Evolutionary conservation across 1,140 invertebrate species (phyloP).

Genomic region (Andrena cerasifolii): DNA sequence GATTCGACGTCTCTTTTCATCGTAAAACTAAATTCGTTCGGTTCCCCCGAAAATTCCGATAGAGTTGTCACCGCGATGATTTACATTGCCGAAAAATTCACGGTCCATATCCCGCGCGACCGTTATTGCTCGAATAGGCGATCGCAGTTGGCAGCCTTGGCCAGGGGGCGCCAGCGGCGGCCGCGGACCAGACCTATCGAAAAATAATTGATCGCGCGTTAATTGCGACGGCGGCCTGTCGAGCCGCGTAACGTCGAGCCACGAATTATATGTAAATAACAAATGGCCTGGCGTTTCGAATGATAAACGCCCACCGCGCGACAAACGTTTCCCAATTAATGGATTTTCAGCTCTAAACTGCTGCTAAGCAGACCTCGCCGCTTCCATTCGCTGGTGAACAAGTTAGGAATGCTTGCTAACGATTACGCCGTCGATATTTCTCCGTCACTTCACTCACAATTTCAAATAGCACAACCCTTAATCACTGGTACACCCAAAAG

Average conservation of each 20-base stretch:
- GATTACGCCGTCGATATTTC: background rate
- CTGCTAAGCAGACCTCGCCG: slow-evolving; percentile 61
- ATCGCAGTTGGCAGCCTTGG: background rate
- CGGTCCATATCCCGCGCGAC: too few relatives aligned
- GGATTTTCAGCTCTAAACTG: slow-evolving; percentile 77
- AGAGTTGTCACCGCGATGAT: background rate
- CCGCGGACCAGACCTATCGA: slow-evolving; percentile 24
- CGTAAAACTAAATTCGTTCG: too few relatives aligned
- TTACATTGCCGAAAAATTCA: background rate
- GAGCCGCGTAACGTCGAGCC: slow-evolving; percentile 62
- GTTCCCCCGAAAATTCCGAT: background rate
- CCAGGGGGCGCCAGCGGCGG: background rate
- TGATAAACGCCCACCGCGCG: slow-evolving; percentile 69
- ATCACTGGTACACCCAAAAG: too few relatives aligned
- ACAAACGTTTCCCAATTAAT: slow-evolving; percentile 80
- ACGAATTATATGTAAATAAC: slow-evolving; percentile 76
- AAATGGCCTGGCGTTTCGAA: slow-evolving; percentile 69
- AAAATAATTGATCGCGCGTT: slow-evolving; percentile 74
- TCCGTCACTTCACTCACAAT: too few relatives aligned
- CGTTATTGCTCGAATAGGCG: slow-evolving; percentile 23
- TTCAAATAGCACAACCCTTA: too few relatives aligned
- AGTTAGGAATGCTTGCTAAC: slow-evolving; percentile 39
- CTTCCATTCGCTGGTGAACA: slow-evolving; percentile 73
- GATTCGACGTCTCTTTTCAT: too few relatives aligned
- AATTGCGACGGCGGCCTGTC: slow-evolving; percentile 66